phyloP scores from a whole-genome alignment of 2,113 vertebrate genomes.

The Oryzias woworae region DNA sequence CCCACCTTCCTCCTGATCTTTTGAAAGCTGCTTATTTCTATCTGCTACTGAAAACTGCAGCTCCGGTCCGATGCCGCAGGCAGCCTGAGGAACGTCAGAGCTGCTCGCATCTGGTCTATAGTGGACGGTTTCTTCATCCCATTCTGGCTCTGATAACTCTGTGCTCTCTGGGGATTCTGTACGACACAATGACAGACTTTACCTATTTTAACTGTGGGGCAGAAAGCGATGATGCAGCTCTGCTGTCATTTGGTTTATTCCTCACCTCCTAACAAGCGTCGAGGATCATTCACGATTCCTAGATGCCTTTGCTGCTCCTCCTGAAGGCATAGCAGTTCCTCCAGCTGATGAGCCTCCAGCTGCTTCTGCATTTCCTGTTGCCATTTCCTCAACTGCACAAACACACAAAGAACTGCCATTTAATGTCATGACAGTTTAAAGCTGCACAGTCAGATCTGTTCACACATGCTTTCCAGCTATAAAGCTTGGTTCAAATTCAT shows the following conservation, averaged over 20 bases:
- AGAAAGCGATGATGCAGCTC: too few species aligned
- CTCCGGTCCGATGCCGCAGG: not conserved
- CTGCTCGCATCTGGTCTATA: not conserved
- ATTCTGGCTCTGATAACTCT: constrained; percentile 16
- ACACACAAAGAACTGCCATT: constrained; percentile 6
- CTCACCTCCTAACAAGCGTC: constrained; percentile 63
- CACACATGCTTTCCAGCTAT: too few species aligned
- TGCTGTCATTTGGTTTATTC: too few species aligned
- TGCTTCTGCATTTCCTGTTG: constrained; percentile 92
- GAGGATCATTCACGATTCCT: constrained; percentile 67
- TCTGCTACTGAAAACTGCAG: not conserved
- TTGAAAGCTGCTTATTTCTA: constrained; percentile 1
- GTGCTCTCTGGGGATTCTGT: constrained; percentile 17
- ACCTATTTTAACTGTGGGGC: too few species aligned
- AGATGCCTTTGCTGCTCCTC: constrained; percentile 86
- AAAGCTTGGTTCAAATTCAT: too few species aligned
- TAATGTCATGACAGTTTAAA: too few species aligned
- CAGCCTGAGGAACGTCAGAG: not conserved
- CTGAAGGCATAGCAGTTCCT: constrained; percentile 85
- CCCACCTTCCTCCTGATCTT: constrained; percentile 36
- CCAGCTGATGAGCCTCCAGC: constrained; percentile 86
- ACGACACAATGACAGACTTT: not conserved
- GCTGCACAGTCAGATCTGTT: too few species aligned
- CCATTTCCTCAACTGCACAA: constrained; percentile 84
- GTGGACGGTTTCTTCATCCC: constrained; percentile 23